Evolutionary conservation across 2,113 vertebrate species (phyloP).

Genomic region (Micromys minutus): DNA sequence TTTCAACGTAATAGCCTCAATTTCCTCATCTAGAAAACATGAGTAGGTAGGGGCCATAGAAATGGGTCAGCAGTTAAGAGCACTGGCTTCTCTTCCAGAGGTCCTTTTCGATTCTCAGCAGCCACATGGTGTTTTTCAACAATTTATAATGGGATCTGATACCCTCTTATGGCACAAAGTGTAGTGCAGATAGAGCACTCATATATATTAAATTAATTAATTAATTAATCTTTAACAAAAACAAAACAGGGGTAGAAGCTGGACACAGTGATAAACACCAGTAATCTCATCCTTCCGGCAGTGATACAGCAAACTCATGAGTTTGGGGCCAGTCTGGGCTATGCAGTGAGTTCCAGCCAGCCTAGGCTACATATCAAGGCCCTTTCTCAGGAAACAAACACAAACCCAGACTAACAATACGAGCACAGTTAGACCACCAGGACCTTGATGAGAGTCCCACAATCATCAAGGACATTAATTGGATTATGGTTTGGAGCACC

Average conservation of each 20-base stretch:
- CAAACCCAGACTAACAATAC: too few relatives aligned
- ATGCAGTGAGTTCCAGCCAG: not conserved
- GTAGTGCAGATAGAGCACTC: too few relatives aligned
- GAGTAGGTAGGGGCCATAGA: too few relatives aligned
- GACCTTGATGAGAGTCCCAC: not conserved
- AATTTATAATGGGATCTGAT: too few relatives aligned
- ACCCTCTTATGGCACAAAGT: too few relatives aligned
- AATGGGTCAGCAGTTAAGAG: too few relatives aligned
- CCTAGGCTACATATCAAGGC: not conserved
- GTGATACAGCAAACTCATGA: not conserved
- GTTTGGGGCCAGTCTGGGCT: not conserved
- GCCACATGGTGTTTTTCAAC: too few relatives aligned
- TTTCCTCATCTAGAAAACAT: not conserved
- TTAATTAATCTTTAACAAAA: too few relatives aligned
- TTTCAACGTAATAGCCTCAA: not conserved
- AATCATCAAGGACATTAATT: not conserved
- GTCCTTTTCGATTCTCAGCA: too few relatives aligned
- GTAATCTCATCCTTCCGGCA: not conserved
- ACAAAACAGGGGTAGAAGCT: not conserved
- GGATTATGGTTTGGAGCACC: not conserved
- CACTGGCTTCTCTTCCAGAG: too few relatives aligned
- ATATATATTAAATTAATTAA: too few relatives aligned
- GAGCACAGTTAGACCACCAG: too few relatives aligned
- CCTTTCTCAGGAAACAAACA: not conserved
- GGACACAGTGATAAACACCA: not conserved